Evolutionary conservation across 2,797 vertebrate species (phyloP).

Genomic region (Gobio occitaniae): DNA sequence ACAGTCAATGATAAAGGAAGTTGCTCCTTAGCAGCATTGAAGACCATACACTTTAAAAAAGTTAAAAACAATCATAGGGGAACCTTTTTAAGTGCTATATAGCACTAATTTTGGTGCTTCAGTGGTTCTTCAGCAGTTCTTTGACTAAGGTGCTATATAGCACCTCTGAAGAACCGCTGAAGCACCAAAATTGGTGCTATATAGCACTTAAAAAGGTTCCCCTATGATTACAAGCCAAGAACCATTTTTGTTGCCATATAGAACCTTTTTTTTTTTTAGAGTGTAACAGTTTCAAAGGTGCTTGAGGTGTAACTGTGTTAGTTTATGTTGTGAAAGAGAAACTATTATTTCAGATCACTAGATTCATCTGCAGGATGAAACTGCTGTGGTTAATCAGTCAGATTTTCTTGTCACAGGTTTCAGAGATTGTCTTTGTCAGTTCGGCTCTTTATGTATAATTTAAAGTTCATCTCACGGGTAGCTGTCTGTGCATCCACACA

Average conservation of each 20-base stretch:
- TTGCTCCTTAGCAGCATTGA: background rate
- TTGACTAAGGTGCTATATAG: too few relatives aligned
- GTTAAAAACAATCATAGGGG: too few relatives aligned
- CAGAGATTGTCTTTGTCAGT: conserved; percentile 22
- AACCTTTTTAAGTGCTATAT: too few relatives aligned
- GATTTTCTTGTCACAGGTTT: conserved; percentile 7
- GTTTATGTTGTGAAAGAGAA: background rate
- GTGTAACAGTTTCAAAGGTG: background rate
- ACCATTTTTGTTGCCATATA: too few relatives aligned
- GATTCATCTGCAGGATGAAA: background rate
- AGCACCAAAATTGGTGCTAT: too few relatives aligned
- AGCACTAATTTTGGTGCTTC: too few relatives aligned
- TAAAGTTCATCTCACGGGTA: background rate
- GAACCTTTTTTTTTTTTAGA: too few relatives aligned
- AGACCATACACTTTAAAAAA: background rate
- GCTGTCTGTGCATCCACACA: background rate
- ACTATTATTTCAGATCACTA: background rate
- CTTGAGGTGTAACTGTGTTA: background rate
- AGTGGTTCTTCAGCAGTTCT: too few relatives aligned
- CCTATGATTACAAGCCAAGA: too few relatives aligned
- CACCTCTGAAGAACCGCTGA: too few relatives aligned
- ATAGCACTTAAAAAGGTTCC: too few relatives aligned
- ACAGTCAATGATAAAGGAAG: background rate
- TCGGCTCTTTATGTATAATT: conserved; percentile 39
- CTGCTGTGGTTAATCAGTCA: background rate